These are phyloP conservation scores for Aramus guarauna DNA, from an alignment of 2,113 vertebrate genomes.

Conservation along the genomic window DNA sequence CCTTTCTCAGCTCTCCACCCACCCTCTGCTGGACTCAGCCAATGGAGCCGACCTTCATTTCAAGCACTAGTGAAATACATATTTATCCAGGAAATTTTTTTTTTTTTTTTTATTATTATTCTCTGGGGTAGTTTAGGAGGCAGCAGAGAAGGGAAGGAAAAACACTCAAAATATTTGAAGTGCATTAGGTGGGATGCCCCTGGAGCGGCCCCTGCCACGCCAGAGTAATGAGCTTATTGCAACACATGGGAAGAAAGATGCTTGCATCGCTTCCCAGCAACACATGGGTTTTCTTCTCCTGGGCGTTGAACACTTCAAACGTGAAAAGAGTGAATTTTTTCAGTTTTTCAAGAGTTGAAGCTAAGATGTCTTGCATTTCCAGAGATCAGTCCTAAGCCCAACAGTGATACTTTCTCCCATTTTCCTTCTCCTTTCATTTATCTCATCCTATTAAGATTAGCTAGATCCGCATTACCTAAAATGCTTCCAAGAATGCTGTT, in stretches of 20 bases:
- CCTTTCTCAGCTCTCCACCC: neutral
- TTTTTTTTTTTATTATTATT: no score
- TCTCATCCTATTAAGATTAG: neutral
- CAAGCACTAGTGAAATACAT: neutral
- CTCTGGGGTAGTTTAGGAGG: neutral
- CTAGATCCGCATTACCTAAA: neutral
- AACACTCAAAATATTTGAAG: neutral
- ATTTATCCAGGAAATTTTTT: neutral
- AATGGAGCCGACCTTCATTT: neutral
- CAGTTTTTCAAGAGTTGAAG: neutral
- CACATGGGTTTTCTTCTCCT: neutral
- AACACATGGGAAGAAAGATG: neutral
- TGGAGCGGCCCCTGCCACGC: rapidly evolving
- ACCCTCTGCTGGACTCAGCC: neutral
- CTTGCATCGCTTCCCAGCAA: neutral
- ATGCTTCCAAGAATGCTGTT: neutral
- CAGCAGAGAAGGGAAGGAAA: neutral
- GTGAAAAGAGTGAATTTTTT: neutral
- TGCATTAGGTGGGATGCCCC: neutral
- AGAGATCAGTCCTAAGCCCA: neutral
- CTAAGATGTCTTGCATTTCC: neutral
- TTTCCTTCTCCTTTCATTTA: neutral
- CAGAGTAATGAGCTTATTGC: neutral
- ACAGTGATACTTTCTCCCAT: neutral
- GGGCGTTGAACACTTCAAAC: neutral